A percentile compares a stretch with the other conserved stretches of the same genome.
Evolutionary conservation across 2,113 vertebrate genomes (phyloP).

Genomic region (Geococcyx californianus): DNA sequence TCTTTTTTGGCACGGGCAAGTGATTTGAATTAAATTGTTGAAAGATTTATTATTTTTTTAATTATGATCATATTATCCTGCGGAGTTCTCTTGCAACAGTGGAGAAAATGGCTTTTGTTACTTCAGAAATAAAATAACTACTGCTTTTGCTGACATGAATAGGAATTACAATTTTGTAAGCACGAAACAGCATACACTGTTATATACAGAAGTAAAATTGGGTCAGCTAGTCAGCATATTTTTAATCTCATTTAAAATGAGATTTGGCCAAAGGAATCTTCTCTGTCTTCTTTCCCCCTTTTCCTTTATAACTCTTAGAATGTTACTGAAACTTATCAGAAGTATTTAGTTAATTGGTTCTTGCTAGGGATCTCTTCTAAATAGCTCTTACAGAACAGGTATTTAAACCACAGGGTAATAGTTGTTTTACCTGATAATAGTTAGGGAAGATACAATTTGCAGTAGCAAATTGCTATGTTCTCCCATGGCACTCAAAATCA

Average conservation of each 20-base stretch:
- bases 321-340: not conserved
- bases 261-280: not conserved
- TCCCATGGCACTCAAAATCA: not conserved
- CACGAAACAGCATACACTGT: not conserved
- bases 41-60: not conserved
- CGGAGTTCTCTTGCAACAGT: not conserved
- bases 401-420: not conserved
- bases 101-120: not conserved
- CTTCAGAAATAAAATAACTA: not conserved
- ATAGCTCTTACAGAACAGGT: not conserved
- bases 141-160: not conserved
- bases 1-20: not conserved
- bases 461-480: not conserved
- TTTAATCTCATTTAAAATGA: slow-evolving; percentile 4
- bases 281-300: not conserved
- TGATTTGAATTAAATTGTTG: not conserved
- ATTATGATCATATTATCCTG: not conserved
- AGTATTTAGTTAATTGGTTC: not conserved
- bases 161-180: not conserved
- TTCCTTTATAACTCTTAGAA: not conserved
- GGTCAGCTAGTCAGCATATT: not conserved
- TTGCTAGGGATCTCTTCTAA: not conserved
- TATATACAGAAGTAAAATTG: not conserved
- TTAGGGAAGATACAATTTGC: not conserved
- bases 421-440: not conserved